Evolutionary conservation across 2,888 invertebrate species (phyloP), one percentile per base, ranked within the genome.

Genomic region (Salticus scenicus): DNA sequence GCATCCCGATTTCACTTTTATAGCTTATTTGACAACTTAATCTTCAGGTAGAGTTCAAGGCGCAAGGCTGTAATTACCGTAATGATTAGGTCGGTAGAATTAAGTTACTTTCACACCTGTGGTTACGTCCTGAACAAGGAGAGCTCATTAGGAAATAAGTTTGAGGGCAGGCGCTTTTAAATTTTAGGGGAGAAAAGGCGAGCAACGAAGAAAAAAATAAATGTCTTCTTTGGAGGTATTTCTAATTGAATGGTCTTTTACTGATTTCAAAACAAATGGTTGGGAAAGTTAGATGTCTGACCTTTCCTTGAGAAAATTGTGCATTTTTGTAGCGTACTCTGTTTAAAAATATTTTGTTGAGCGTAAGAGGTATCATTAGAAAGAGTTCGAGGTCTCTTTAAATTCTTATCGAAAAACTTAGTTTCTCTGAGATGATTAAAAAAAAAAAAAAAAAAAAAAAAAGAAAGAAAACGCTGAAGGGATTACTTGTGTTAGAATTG

Each of bases 1-100:
- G 66, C 12, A 42, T 12, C 41, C n/a, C 37, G 37, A 42, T 28
- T 70, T 42, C 37, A 70, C 37, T 70, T 70, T 70, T 70, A 70
- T 70, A 37, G 70, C 27, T 33, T 37, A 70, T 70, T 70, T 70
- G 70, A 70, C 70, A 70, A 42, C 70, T 37, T 70, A 70, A 70
- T 70, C 70, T 70, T 1, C 28, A 17, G 42, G 70, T 42, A 70
- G 70, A 24, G 57, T 57, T 24, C 57, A 17, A 4, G 7, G 20
- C 57, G 24, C 20, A 24, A 24, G 57, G 24, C 24, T 17, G 57
- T 57, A 57, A 57, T 57, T 57, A 57, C 57, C 5, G 57, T 57
- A 57, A 57, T 57, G 57, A 24, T 57, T 57, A 57, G 57, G 57
- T 57, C 57, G 20, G 57, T 1, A 24, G 24, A 57, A 57, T 57